Evolutionary conservation across 2,888 invertebrate genomes (phyloP), one percentile per base, ranked within the genome.

Genomic region (Macaria notata): DNA sequence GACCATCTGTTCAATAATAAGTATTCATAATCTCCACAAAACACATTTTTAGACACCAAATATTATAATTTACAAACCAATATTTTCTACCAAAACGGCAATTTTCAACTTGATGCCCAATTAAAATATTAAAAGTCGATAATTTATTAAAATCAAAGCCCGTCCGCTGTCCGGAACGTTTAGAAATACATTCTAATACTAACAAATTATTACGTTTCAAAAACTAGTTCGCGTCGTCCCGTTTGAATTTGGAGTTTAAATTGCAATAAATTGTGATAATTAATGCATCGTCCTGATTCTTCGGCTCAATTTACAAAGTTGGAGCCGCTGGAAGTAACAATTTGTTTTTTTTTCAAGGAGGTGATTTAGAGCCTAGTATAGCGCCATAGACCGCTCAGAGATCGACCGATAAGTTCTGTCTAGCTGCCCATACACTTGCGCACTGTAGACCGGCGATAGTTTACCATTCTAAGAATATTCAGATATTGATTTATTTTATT

Each of bases 291-390:
- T 46, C 38, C 46, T 50, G 47, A 51, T 42, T 49, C 45, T 45
- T 41, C 8, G 8, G 9, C 39, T 49, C 29, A 29, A 36, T 33
- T 56, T 46, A 50, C 49, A 49, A 53, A 52, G 52, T 52, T 8
- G 36, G 50, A 36, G 49, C 46, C 59, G 54, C 55, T 50, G 45
- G 41, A 69, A 69, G 76, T 76, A 76, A 74, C 71, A 62, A 68
- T 63, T 64, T 57, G 69, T 59, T 76, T 79, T 73, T 53, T 72
- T 74, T 78, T 68, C 72, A 72, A 74, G 67, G 70, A 62, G 63
- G 76, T 81, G 79, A 81, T 83, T 83, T 80, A 82, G 73, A 71
- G 76, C 71, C 68, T 73, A 69, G 64, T 67, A 58, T 73, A 83
- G 82, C 85, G 84, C 83, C 81, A 81, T 80, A 77, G 77, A 54